Evolutionary conservation across 92 coral and sea anemone species (phyloP), one percentile per base, ranked within the genome.

Genomic region (Epizoanthus rinbou): DNA sequence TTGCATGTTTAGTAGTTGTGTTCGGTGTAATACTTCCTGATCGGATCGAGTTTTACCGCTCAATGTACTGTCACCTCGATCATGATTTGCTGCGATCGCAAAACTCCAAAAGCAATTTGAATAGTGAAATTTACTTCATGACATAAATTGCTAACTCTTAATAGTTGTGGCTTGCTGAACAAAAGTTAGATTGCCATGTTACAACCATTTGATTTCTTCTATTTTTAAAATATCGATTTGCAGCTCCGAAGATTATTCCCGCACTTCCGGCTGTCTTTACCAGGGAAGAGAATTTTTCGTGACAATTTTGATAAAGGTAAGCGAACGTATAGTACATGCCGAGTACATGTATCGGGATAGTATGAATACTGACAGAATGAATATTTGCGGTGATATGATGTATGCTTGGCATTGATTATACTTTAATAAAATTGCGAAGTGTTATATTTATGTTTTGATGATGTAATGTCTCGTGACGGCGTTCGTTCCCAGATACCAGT

Each of bases 291-390:
- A 57, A 66, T 94, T 52, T 86, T 96, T 87, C 85, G 91, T 57
- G 97, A 94, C 80, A 96, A 96, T 85, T 96, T 96, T 84, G 87
- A 90, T 57, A 85, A 90, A 96, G 99, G 99, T 95, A 81, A 5
- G 64, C 24, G 8, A 10, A 52, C 6, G 13, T 16, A 25, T 23
- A 43, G 50, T 0, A 43, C 50, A n/a, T n/a, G n/a, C n/a, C n/a
- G n/a, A 28, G 31, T 28, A 2, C 31, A 28, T 28, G 31, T 28
- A 28, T 28, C 31, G 31, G 31, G 31, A 28, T 28, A 28, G 0
- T 28, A 28, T 28, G 31, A 28, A 28, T 0, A 9, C 2, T 50
- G 54, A 50, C 14, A 50, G 15, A 50, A 2, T 50, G 9, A 50
- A 13, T 15, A 9, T 50, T 50, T 1, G 54, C 1, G 54, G 43